Conservation (phyloP, 2,888 invertebrate genomes). For the Sericinus montela region DNA sequence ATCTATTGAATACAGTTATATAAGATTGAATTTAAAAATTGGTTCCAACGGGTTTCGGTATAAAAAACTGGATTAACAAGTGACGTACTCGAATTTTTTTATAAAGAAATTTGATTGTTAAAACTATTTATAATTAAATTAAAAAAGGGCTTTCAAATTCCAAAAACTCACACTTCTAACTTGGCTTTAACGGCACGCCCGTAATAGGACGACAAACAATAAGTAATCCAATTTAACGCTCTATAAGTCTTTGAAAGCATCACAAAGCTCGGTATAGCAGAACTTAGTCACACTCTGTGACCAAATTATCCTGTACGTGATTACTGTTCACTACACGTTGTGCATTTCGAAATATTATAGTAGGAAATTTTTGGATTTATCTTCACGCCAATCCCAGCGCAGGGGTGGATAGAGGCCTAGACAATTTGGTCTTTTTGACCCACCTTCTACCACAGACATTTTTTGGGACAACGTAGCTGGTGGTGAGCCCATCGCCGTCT, state of each 20-base stretch:
- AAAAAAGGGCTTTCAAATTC: conserved; percentile 16
- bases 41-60: too few relatives aligned
- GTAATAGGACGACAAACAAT: conserved; percentile 35
- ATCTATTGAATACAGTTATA: too few relatives aligned
- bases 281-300: conserved; percentile 26
- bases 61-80: too few relatives aligned
- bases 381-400: too few relatives aligned
- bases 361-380: too few relatives aligned
- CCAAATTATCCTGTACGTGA: conserved; percentile 17
- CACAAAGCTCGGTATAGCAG: conserved; percentile 22
- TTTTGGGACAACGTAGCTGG: too few relatives aligned
- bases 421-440: too few relatives aligned
- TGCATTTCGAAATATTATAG: not conserved
- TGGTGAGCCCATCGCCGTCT: too few relatives aligned
- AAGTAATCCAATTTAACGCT: conserved; percentile 50
- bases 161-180: conserved; percentile 34
- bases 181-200: conserved; percentile 39
- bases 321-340: conserved; percentile 11
- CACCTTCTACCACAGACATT: too few relatives aligned
- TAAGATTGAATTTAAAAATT: too few relatives aligned
- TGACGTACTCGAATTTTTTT: not conserved
- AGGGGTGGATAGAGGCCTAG: too few relatives aligned
- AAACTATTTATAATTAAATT: not conserved
- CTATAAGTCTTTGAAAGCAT: conserved; percentile 27
- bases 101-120: not conserved